Evolutionary conservation across 2,113 vertebrate species (phyloP), one percentile per base, ranked within the genome.

Genomic region (Microcebus jonahi): DNA sequence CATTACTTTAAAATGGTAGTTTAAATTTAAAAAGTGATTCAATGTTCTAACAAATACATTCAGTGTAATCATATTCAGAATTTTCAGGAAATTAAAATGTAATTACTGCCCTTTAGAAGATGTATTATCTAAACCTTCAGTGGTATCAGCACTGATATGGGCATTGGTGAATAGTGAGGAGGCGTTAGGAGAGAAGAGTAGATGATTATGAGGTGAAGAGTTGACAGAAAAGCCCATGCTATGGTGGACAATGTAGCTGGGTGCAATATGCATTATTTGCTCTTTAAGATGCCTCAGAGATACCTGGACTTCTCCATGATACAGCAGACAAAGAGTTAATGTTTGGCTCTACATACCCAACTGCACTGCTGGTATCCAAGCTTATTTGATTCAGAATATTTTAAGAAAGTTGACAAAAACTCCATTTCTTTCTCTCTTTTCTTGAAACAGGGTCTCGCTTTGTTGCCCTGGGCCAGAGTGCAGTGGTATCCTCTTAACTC

Each of bases 51-150:
- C 27, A 88, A 79, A 83, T 91, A 34, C 59, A 68, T 53, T 92
- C 20, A 81, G 12, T 63, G 21, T 82, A 89, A 65, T 79, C 21
- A 53, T 88, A 82, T 77, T 96, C 90, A 95, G 61, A 83, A 65
- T 91, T 84, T 77, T 94, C 63, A 95, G 31, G 71, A 96, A 92
- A 63, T 90, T 96, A 79, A 96, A 92, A 63, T 87, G 4, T 36
- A 85, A 70, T 95, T 67, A 82, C 25, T 93, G 8, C 27, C 27
- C 23, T 88, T 95, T 88, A 57, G 87, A 90, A 77, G 65, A 55
- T 48, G 27, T 75, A 25, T 79, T 76, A 45, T 42, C 14, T 31
- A 50, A 75, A 92, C 39, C 53, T 76, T 50, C 3, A 21, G 4
- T 45, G 57, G 2, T 42, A 15, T 88, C 7, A 70, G 42, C 27